Percentiles rank a stretch among this genome's conserved stretches.
These are phyloP conservation scores for Gouania willdenowi DNA, from an alignment of 2,797 vertebrate species.

Conservation along the genomic window DNA sequence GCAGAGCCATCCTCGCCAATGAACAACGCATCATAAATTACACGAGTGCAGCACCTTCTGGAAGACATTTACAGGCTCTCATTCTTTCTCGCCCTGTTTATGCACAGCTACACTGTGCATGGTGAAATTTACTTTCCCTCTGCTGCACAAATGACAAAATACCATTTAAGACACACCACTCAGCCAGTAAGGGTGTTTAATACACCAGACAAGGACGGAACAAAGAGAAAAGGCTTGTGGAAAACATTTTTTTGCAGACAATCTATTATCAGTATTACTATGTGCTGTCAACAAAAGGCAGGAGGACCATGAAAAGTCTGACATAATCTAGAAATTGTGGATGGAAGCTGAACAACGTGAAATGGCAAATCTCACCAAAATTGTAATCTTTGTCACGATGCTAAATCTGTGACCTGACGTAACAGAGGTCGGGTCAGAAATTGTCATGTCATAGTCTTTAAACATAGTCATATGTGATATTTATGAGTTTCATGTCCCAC, in stretches of 20 bases:
- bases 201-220: conserved; percentile 49
- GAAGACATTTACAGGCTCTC: conserved; percentile 40
- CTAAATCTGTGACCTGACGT: too few relatives aligned
- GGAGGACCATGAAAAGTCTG: conserved; percentile 50
- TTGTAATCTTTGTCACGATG: too few relatives aligned
- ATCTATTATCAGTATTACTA: conserved; percentile 50
- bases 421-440: too few relatives aligned
- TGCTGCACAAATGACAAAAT: conserved; percentile 35
- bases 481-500: not conserved
- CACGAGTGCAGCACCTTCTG: conserved; percentile 29
- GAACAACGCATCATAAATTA: conserved; percentile 46
- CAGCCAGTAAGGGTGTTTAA: conserved; percentile 42
- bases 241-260: conserved; percentile 57
- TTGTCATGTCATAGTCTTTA: too few relatives aligned
- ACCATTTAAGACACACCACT: conserved; percentile 29
- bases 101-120: conserved; percentile 40
- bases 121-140: conserved; percentile 44
- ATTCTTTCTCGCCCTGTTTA: conserved; percentile 53
- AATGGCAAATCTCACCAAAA: too few relatives aligned
- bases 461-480: conserved; percentile 5
- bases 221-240: conserved; percentile 30
- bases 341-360: conserved; percentile 45
- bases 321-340: conserved; percentile 39
- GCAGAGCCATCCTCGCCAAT: conserved; percentile 19
- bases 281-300: conserved; percentile 33